These are phyloP conservation scores for Macquaria australasica DNA, from an alignment of 2,113 vertebrate genomes.

Conservation along the genomic window DNA sequence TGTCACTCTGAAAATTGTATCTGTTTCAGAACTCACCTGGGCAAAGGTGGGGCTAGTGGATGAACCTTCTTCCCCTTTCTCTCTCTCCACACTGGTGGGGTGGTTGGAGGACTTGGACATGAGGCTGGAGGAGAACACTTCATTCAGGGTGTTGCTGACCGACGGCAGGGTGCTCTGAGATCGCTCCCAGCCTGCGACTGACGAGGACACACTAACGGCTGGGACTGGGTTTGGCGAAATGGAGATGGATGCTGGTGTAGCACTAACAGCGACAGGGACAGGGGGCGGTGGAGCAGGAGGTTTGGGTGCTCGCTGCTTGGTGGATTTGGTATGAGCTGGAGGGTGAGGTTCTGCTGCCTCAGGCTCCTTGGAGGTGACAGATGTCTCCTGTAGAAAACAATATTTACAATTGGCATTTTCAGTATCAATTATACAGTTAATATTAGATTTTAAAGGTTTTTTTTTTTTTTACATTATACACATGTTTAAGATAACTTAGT, in stretches of 20 bases:
- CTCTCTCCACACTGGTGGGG: conserved; percentile 35
- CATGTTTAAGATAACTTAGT: background rate
- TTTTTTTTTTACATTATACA: background rate
- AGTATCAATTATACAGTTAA: background rate
- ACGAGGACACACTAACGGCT: conserved; percentile 69
- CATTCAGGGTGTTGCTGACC: conserved; percentile 78
- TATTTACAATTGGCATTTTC: background rate
- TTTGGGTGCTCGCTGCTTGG: conserved; percentile 82
- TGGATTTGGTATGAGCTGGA: conserved; percentile 70
- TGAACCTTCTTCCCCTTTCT: conserved; percentile 69
- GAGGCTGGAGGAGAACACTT: conserved; percentile 83
- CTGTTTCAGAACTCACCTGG: conserved; percentile 84
- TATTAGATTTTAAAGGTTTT: background rate
- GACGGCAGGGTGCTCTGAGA: conserved; percentile 85
- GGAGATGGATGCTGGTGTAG: conserved; percentile 76
- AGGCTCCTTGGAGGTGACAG: conserved; percentile 60
- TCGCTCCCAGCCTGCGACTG: conserved; percentile 84
- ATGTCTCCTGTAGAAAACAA: conserved; percentile 53
- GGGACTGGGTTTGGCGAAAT: conserved; percentile 71
- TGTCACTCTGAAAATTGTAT: background rate
- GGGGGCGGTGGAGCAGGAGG: conserved; percentile 84
- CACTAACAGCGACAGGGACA: conserved; percentile 67
- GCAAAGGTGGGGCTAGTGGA: conserved; percentile 81
- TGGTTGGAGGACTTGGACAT: conserved; percentile 61
- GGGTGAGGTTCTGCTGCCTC: conserved; percentile 67